Conservation (phyloP, 2,113 vertebrate genomes). For the Caloenas nicobarica region DNA sequence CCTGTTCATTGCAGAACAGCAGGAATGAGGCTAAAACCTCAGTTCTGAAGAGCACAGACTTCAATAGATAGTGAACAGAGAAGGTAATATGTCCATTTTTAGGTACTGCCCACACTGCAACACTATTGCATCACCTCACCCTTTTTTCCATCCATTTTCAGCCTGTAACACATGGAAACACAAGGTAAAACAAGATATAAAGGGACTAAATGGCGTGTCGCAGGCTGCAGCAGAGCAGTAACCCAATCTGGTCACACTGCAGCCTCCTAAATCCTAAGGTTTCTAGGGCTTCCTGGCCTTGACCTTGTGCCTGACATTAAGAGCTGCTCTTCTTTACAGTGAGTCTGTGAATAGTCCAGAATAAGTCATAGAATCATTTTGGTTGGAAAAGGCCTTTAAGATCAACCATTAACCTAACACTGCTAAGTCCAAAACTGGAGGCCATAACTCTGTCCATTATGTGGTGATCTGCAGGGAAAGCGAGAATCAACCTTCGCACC, state of each 20-base stretch:
- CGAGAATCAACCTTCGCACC: not conserved
- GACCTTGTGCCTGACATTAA: rapidly evolving
- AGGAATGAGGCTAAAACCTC: not conserved
- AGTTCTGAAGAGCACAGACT: not conserved
- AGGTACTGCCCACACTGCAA: not conserved
- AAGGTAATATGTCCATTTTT: not conserved
- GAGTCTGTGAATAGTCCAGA: not conserved
- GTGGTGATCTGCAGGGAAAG: not conserved
- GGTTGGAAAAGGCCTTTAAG: no score
- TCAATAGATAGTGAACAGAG: not conserved
- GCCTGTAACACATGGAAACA: not conserved
- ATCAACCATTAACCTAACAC: no score
- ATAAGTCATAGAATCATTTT: not conserved
- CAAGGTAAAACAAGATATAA: not conserved
- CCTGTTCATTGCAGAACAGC: not conserved
- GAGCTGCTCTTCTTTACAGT: not conserved
- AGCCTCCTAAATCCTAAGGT: not conserved
- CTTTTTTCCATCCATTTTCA: not conserved
- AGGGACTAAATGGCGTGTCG: not conserved
- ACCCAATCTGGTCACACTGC: not conserved
- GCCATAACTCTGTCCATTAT: not conserved
- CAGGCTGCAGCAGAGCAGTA: not conserved
- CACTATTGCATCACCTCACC: not conserved
- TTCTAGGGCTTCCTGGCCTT: not conserved
- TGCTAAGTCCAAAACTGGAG: not conserved